These are phyloP conservation scores for Trinectes maculatus DNA, from an alignment of 2,113 vertebrate genomes.

Conservation along the genomic window DNA sequence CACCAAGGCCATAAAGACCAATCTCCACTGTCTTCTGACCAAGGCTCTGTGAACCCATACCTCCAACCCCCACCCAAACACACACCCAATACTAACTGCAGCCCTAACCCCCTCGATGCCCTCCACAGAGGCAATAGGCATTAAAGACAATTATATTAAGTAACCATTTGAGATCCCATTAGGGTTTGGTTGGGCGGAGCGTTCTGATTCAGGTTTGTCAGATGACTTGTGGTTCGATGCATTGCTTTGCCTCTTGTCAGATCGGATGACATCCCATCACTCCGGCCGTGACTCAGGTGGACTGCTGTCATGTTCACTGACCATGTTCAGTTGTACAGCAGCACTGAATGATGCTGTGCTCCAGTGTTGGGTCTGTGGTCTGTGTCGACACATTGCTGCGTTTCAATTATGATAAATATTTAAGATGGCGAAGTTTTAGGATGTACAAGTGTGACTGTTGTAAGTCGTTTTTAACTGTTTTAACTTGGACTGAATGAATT, in stretches of 20 bases:
- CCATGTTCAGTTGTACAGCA: constrained; percentile 12
- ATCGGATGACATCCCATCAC: constrained; percentile 47
- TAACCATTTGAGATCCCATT: constrained; percentile 68
- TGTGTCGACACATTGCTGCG: too few relatives aligned
- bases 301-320: constrained; percentile 8
- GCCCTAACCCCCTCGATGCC: constrained; percentile 28
- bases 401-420: too few relatives aligned
- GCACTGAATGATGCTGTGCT: constrained; percentile 2
- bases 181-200: constrained; percentile 41
- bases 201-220: constrained; percentile 36
- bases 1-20: constrained; percentile 64
- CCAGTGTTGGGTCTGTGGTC: neutral
- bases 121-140: constrained; percentile 52
- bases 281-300: constrained; percentile 30
- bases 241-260: constrained; percentile 35
- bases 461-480: neutral
- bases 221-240: constrained; percentile 44
- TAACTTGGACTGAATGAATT: neutral
- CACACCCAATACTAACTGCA: constrained; percentile 44
- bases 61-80: constrained; percentile 30
- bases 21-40: constrained; percentile 50
- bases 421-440: neutral
- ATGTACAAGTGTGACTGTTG: neutral
- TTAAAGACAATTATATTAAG: constrained; percentile 73
- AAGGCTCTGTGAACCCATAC: constrained; percentile 46